Percentiles rank a stretch among this genome's conserved stretches.
Conservation (phyloP, 2,888 invertebrate species). For the Lithophane semibrunnea region DNA sequence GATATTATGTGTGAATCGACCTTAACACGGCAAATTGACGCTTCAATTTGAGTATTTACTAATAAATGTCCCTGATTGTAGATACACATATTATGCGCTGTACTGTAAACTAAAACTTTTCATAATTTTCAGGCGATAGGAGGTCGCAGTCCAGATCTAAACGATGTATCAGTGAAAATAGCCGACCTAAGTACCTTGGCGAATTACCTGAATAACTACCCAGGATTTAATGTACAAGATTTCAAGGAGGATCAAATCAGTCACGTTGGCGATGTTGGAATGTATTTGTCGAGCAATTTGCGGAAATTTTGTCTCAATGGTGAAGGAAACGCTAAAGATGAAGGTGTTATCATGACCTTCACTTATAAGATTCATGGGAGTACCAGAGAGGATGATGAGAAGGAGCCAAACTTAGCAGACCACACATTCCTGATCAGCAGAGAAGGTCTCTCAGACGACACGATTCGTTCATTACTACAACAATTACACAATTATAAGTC, state of each 20-base stretch:
- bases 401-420: background rate
- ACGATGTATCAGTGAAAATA: constrained; percentile 36
- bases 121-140: constrained; percentile 41
- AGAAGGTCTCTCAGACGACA: constrained; percentile 12
- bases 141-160: constrained; percentile 11
- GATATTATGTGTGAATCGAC: too few species aligned
- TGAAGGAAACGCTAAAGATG: constrained; percentile 66
- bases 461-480: constrained; percentile 13
- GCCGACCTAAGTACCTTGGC: constrained; percentile 23
- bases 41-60: too few species aligned
- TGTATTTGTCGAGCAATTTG: constrained; percentile 73
- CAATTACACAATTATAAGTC: background rate
- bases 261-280: constrained; percentile 66
- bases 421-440: constrained; percentile 11
- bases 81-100: too few species aligned
- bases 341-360: constrained; percentile 71
- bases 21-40: too few species aligned
- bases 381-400: background rate
- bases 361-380: constrained; percentile 44
- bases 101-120: background rate
- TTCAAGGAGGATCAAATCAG: constrained; percentile 67
- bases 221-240: constrained; percentile 61
- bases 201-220: constrained; percentile 22
- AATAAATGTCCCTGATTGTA: too few species aligned
- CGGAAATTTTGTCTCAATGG: constrained; percentile 68